Evolutionary conservation across 2,113 vertebrate genomes (phyloP).

Genomic region (Enhydra lutris): DNA sequence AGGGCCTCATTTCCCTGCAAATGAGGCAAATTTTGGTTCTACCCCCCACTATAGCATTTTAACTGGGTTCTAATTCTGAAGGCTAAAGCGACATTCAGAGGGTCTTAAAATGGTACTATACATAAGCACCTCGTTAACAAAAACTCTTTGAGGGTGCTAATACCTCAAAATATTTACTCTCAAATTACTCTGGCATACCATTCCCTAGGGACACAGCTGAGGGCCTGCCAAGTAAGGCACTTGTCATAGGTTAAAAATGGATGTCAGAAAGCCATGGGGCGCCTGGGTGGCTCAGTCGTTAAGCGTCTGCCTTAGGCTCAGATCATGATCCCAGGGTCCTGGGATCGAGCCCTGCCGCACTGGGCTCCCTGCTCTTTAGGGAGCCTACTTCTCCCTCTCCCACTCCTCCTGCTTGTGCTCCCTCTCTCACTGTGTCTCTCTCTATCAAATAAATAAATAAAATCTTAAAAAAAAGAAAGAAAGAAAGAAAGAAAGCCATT

Average conservation of each 20-base stretch:
- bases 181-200: conserved; percentile 40
- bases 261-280: conserved; percentile 35
- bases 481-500: conserved; percentile 15
- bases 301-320: no score
- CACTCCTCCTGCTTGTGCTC: no score
- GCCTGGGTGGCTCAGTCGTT: no score
- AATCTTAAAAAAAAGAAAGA: no score
- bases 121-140: conserved; percentile 53
- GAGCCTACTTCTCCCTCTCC: no score
- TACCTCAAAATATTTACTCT: conserved; percentile 60
- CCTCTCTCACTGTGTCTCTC: no score
- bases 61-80: conserved; percentile 46
- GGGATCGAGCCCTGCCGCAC: no score
- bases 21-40: conserved; percentile 24
- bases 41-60: background rate
- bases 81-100: conserved; percentile 15
- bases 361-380: no score
- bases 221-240: conserved; percentile 23
- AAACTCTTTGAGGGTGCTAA: conserved; percentile 57
- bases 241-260: conserved; percentile 64
- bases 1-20: background rate
- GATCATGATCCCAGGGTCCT: no score
- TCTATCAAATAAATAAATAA: no score
- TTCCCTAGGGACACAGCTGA: conserved; percentile 21
- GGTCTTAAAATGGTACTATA: conserved; percentile 35